Base-by-base conservation (phyloP, 2,888 invertebrate genomes). In the Merodon equestris region DNA sequence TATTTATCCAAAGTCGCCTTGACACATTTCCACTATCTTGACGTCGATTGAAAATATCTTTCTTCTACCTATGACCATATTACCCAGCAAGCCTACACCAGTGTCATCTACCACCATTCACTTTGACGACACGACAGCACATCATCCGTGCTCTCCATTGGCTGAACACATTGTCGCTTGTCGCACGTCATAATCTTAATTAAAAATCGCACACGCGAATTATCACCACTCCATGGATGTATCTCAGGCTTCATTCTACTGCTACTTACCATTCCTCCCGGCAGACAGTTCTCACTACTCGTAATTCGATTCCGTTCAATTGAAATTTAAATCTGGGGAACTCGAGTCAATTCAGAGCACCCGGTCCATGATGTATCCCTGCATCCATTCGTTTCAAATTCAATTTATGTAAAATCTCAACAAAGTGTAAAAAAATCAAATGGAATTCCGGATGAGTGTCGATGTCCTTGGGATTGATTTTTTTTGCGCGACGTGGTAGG, bases 121-220 rank as follows among this genome's bases (percentile, higher is more conserved):
- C 36, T 61, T 50, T 14, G 18, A 56, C 17, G 27, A 42, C 19
- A 7, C 27, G 27, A 27, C 27, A 27, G 27, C 7, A 7, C 27
- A 27, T 27, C 27, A 7, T 54, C 40, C 5, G 10, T 42, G 18
- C 61, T 19, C 56, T 61, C 47, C 48, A 54, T 48, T 50, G 54
- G 38, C 13, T 54, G 45, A 48, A 17, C 47, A 60, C 38, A 68
- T 58, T 70, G 45, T 15, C 48, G 13, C 12, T 34, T 40, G 7
- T 40, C 40, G 3, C 27, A 27, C 19, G 34, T 60, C 51, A 63
- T 63, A 71, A 71, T 71, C 63, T 63, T 71, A 71, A 71, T 63
- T 71, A 56, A 71, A 61, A 71, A 61, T 61, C 71, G 18, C 48
- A 45, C 40, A 36, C 19, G 34, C 61, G 15, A 61, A 60, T 61